A percentile compares a stretch with the other conserved stretches of the same genome.
Evolutionary conservation across 1,140 invertebrate species (phyloP).

Genomic region (Plectus sambesii): DNA sequence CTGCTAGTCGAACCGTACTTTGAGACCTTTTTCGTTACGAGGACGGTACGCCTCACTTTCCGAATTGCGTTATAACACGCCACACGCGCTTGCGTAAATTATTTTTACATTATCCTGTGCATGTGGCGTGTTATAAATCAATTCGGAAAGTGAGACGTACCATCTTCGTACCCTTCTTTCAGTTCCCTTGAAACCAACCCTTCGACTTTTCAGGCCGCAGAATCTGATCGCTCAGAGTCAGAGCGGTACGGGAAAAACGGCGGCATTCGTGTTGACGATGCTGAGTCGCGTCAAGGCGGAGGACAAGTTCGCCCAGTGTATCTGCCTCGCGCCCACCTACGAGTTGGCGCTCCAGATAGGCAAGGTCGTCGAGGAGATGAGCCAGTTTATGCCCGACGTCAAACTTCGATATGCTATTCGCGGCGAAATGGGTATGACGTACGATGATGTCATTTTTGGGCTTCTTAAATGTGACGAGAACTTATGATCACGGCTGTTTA

Average conservation of each 20-base stretch:
- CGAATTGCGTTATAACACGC: background rate
- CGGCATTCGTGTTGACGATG: constrained; percentile 93
- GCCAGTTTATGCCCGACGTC: constrained; percentile 75
- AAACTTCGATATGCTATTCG: constrained; percentile 78
- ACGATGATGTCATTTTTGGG: no score
- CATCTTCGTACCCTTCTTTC: background rate
- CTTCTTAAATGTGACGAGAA: no score
- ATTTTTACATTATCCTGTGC: background rate
- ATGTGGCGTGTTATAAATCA: background rate
- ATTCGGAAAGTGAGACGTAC: background rate
- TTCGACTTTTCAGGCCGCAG: constrained; percentile 57
- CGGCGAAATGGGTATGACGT: constrained; percentile 58
- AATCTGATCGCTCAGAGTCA: constrained; percentile 99
- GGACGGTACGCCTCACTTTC: constrained; percentile 4
- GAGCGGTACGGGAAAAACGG: constrained; percentile 96
- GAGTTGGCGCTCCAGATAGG: constrained; percentile 94
- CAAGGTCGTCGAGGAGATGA: constrained; percentile 78
- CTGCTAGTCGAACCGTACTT: constrained; percentile 74
- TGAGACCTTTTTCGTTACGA: constrained; percentile 9
- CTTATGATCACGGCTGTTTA: no score
- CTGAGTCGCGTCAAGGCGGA: constrained; percentile 73
- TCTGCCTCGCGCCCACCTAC: constrained; percentile 86
- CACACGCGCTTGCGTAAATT: no score
- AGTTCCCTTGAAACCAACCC: constrained; percentile 9
- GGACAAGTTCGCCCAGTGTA: constrained; percentile 70